Base-by-base conservation (phyloP, 1,140 invertebrate genomes). In the Drosophila parabipectinata region DNA sequence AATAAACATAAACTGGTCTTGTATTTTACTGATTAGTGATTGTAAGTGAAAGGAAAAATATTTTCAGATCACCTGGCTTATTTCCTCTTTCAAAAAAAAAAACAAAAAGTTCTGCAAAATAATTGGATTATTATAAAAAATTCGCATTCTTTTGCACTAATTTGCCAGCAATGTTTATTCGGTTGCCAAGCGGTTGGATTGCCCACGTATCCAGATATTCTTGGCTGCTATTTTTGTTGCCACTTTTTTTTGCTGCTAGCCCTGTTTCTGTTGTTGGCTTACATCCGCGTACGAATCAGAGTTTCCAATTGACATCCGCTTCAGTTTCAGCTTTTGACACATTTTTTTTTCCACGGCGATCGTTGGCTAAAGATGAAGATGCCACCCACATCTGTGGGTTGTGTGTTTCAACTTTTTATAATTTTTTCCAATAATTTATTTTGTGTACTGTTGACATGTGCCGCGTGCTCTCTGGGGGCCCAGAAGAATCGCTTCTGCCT, bases 261-360 rank as follows among this genome's bases (percentile, higher is more conserved):
- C 26, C 26, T 28, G 26, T 28, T 28, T 28, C 5, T 28, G 26
- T 28, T 28, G 26, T 28, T 44, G 67, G 48, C 60, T 63, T 56
- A 85, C 64, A 85, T 85, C 81, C 81, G 81, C 68, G 77, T 85
- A 67, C 62, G 47, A 61, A 71, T 77, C 51, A 37, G 30, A 56
- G 79, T 53, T 63, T 52, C 60, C 80, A 79, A 84, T 83, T 79
- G 82, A 77, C 81, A 85, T 85, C 81, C 81, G 81, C 82, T 85
- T 85, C 78, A 87, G 69, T 85, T 85, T 85, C 82, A 85, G 55
- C 59, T 85, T 85, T 87, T 85, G 81, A 85, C 82, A 85, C 81
- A 87, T 82, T 78, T 87, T 64, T n/a, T 64, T 41, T 59, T 54
- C 14, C 30, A 26, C 44, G 30, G 18, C 48, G 9, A 63, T 73